A percentile compares a stretch with the other conserved stretches of the same genome.
Evolutionary conservation across 2,113 vertebrate genomes (phyloP).

Genomic region (Psettodes erumei): DNA sequence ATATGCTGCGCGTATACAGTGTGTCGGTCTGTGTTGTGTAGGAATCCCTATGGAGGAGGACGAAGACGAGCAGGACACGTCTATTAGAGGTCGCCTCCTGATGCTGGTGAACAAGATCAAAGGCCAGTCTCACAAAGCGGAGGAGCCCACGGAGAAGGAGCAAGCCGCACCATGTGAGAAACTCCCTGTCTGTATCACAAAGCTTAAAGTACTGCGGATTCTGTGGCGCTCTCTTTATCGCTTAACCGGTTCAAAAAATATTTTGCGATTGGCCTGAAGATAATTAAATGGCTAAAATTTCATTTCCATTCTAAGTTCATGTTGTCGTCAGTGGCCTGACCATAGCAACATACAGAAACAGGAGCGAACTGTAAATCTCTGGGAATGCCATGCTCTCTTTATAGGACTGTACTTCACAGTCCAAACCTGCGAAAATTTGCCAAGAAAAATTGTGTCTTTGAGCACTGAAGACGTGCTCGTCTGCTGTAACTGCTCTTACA

Average conservation of each 20-base stretch:
- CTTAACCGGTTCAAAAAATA: background rate
- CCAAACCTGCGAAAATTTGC: background rate
- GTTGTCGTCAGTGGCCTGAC: slow-evolving; percentile 9
- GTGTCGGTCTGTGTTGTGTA: slow-evolving; percentile 59
- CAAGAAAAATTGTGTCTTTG: background rate
- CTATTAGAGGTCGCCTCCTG: slow-evolving; percentile 90
- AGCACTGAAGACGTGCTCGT: background rate
- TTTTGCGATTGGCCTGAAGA: slow-evolving; percentile 2
- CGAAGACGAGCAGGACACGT: slow-evolving; percentile 87
- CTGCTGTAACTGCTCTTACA: background rate
- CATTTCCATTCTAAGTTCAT: background rate
- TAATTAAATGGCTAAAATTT: background rate
- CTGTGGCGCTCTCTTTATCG: background rate
- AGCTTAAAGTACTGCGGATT: background rate
- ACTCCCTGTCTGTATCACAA: background rate
- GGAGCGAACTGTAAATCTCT: background rate
- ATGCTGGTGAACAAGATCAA: slow-evolving; percentile 92
- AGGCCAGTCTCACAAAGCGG: slow-evolving; percentile 87
- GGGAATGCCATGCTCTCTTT: background rate
- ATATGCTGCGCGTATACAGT: slow-evolving; percentile 7
- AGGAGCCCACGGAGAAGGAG: slow-evolving; percentile 86
- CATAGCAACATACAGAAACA: background rate
- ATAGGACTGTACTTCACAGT: background rate
- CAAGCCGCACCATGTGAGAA: slow-evolving; percentile 89
- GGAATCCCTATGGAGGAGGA: slow-evolving; percentile 95